Percentiles rank a stretch among this genome's conserved stretches.
phyloP scores from a whole-genome alignment of 2,797 vertebrate species.

The Rhinophrynus dorsalis region DNA sequence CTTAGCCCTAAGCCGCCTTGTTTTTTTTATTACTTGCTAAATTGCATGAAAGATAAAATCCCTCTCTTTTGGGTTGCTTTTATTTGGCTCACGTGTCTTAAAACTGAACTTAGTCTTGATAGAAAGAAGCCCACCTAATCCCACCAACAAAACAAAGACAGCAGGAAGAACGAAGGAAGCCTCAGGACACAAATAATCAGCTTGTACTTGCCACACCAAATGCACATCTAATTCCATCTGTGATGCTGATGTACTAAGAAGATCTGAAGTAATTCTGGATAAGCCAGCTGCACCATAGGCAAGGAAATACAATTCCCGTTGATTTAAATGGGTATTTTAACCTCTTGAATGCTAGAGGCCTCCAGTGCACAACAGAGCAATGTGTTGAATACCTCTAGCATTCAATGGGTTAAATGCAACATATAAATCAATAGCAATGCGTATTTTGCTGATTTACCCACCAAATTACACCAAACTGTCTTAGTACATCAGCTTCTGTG shows the following conservation, averaged over 20 bases:
- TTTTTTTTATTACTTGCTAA: conserved; percentile 1
- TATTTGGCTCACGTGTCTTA: conserved; percentile 24
- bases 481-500: background rate
- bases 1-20: background rate
- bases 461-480: no score
- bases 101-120: conserved; percentile 17
- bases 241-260: no score
- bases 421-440: no score
- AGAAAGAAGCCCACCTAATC: conserved; percentile 56
- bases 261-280: no score
- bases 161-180: conserved; percentile 62
- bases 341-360: no score
- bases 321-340: no score
- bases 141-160: conserved; percentile 64
- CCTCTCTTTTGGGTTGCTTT: conserved; percentile 43
- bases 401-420: no score
- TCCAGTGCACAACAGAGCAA: no score
- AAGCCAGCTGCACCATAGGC: no score
- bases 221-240: conserved; percentile 12
- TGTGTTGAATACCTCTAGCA: no score
- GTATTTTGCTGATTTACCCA: no score
- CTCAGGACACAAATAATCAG: conserved; percentile 58
- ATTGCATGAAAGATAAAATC: conserved; percentile 54
- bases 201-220: conserved; percentile 55
- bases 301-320: no score